Conservation (phyloP, 1,140 invertebrate genomes). For the Gonatopus flavifemur region DNA sequence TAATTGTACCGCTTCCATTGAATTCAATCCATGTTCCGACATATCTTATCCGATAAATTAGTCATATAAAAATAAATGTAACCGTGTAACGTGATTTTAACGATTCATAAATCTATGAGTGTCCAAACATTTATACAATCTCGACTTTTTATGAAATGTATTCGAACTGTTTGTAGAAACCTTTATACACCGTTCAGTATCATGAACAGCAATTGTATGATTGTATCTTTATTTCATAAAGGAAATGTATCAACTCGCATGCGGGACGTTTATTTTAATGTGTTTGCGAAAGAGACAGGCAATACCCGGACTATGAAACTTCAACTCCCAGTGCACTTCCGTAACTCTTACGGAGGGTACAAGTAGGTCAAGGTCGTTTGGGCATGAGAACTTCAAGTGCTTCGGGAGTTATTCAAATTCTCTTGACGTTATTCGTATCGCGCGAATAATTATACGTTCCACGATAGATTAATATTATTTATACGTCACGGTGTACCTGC, state of each 20-base stretch:
- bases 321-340: slow-evolving; percentile 18
- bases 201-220: too few species aligned
- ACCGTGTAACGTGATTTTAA: too few species aligned
- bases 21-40: too few species aligned
- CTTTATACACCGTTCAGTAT: too few species aligned
- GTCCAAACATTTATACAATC: too few species aligned
- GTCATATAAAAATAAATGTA: too few species aligned
- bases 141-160: too few species aligned
- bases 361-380: slow-evolving; percentile 33
- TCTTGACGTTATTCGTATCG: not conserved
- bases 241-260: slow-evolving; percentile 1
- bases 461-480: not conserved
- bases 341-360: slow-evolving; percentile 19
- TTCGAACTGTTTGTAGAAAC: too few species aligned
- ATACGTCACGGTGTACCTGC: slow-evolving; percentile 2
- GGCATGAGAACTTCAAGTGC: slow-evolving; percentile 30
- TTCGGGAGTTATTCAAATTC: slow-evolving; percentile 27
- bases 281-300: slow-evolving; percentile 11
- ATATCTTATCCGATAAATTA: too few species aligned
- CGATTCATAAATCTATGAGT: too few species aligned
- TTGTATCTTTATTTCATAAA: slow-evolving; percentile 12
- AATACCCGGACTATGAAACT: slow-evolving; percentile 16
- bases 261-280: slow-evolving; percentile 16
- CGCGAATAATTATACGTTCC: not conserved
- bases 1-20: too few species aligned